These are phyloP conservation scores for Acanthosepion esculentum DNA, from an alignment of 2,888 invertebrate genomes.

Conservation along the genomic window DNA sequence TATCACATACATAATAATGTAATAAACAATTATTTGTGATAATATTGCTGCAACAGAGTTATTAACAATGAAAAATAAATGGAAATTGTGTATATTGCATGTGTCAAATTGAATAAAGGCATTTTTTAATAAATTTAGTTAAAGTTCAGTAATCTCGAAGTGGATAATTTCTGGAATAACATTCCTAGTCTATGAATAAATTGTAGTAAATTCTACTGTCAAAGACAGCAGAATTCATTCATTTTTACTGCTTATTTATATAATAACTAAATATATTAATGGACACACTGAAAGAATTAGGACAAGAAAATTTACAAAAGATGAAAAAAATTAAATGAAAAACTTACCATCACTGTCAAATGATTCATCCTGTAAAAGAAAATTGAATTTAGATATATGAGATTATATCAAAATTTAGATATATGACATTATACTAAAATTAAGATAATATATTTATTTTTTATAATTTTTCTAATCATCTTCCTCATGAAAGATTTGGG, in stretches of 20 bases:
- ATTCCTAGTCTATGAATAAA: background rate
- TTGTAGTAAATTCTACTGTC: background rate
- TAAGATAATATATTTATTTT: background rate
- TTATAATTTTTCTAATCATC: background rate
- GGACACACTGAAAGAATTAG: background rate
- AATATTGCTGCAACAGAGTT: background rate
- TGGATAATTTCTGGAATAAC: background rate
- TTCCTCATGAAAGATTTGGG: too few relatives aligned
- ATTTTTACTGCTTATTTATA: background rate
- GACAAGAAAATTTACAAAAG: background rate
- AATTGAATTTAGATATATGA: background rate
- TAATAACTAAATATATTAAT: background rate
- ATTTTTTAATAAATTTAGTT: too few relatives aligned
- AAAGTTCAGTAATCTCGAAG: background rate
- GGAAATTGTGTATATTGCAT: background rate
- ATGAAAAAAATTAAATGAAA: background rate
- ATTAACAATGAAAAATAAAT: background rate
- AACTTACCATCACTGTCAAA: constrained; percentile 44
- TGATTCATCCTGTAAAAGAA: constrained; percentile 24
- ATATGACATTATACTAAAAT: background rate
- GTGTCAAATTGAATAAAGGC: background rate
- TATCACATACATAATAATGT: background rate
- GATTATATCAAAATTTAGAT: background rate
- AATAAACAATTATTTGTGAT: background rate
- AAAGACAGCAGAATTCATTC: background rate